Base-by-base conservation (phyloP, 1,140 invertebrate genomes). In the Delia radicum region DNA sequence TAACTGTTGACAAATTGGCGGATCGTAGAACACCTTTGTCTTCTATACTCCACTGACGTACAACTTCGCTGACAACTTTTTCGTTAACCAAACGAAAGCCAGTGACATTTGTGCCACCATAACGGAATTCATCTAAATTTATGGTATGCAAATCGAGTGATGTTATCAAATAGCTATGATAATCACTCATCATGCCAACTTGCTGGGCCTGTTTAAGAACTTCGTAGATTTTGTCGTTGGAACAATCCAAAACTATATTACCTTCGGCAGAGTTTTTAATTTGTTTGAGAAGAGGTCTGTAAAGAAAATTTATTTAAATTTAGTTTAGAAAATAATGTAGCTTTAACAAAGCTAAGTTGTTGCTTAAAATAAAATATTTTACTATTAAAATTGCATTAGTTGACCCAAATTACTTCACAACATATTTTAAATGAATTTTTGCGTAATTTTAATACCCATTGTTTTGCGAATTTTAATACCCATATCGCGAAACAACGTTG, bases 121-220 rank as follows among this genome's bases (percentile, higher is more conserved):
- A 96, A 87, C 95, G 95, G 86, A 97, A 98, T 87, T 97, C 95
- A 81, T 96, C 95, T 80, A 97, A 87, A 87, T 97, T 94, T 7
- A 97, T 92, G 31, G 93, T 95, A 80, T 97, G 94, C 27, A 97
- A 86, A 86, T 98, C 95, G 87, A 96, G 84, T 4, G 95, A 95
- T 1, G 95, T 96, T 37, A 98, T 94, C 78, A 97, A 90, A 87
- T 96, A 97, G 85, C 93, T 95, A 83, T 96, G 94, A 82, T 96
- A 94, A 84, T 96, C 94, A 46, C 94, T 96, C 94, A 97, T 95
- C 93, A 97, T 95, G 42, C 95, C 96, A 69, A 97, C 95, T 88
- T 98, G 95, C 87, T 97, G 95, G 3, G 95, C 95, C 87, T 97
- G 95, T 82, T 96, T 96, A 55, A 98, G 86, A 7, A 96, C 92